Evolutionary conservation across 2,888 invertebrate species (phyloP), one percentile per base, ranked within the genome.

Genomic region (Panorpa germanica): DNA sequence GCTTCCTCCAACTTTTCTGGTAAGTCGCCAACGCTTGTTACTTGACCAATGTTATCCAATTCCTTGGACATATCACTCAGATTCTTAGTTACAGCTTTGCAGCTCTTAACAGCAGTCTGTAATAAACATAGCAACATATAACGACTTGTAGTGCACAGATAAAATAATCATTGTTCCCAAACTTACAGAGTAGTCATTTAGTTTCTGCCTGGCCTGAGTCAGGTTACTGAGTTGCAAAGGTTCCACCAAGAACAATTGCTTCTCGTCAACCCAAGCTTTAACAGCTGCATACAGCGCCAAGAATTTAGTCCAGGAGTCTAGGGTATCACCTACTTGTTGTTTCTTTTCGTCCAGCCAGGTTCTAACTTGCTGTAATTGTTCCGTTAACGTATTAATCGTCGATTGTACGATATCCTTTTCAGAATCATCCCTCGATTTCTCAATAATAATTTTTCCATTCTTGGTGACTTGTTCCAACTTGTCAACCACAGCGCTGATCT

Each of bases 21-120:
- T 40, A 91, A 63, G 49, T 85, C 78, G 30, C 81, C 85, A 22
- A 81, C 76, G 49, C 71, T 80, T 18, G 86, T 83, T 4, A 80
- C 72, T 45, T 77, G 74, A 40, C 74, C 71, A 39, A 90, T 83
- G 34, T 70, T 65, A 45, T 85, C 85, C 47, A 90, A 61, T 55
- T 88, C 86, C 50, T 80, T 83, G 29, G 77, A 73, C 88, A 90
- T 90, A 50, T 90, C 88, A 44, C 78, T 77, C 47, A 88, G 59
- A 51, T 83, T 78, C 55, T 85, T 85, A 39, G 75, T 72, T 48
- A 80, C 78, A 45, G 74, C 71, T 55, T 85, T 88, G 57, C 83
- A 80, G 55, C 78, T 80, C 58, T 86, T 86, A 39, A 82, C 77
- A 48, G 81, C 81, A 49, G 70, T 72, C 74, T 82, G 58, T 39